phyloP scores from a whole-genome alignment of 2,113 vertebrate genomes.

The Aspidoscelis tigris region DNA sequence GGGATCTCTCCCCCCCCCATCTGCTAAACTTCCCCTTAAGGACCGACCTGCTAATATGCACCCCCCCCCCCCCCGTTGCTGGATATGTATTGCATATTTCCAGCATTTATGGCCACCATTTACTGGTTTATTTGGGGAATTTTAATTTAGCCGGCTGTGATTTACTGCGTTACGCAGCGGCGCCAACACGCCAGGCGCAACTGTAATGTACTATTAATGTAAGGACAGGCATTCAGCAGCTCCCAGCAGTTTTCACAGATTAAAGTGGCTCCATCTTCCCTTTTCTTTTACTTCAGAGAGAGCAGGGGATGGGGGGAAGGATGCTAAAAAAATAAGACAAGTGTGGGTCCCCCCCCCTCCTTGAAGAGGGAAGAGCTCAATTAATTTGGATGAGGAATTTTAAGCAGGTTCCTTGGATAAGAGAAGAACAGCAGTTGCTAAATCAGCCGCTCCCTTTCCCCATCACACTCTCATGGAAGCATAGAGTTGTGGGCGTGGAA shows the following conservation, averaged over 20 bases:
- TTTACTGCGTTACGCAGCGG: background rate
- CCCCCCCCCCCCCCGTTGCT: too few relatives aligned
- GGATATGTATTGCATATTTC: conserved; percentile 16
- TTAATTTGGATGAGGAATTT: background rate
- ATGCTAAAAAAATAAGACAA: background rate
- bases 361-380: background rate
- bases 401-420: too few relatives aligned
- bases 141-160: conserved; percentile 36
- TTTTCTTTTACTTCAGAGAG: too few relatives aligned
- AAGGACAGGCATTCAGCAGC: background rate
- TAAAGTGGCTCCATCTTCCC: background rate
- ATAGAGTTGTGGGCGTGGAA: too few relatives aligned
- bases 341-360: background rate
- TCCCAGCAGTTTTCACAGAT: background rate
- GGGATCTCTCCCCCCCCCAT: too few relatives aligned
- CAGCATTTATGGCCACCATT: conserved; percentile 12
- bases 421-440: too few relatives aligned
- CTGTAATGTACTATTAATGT: conserved; percentile 6
- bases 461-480: too few relatives aligned
- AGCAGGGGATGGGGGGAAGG: background rate
- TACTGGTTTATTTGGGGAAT: conserved; percentile 35
- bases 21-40: background rate
- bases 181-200: background rate
- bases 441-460: too few relatives aligned
- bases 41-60: background rate